These are phyloP conservation scores for Dolichotis patagonum DNA, from an alignment of 2,113 vertebrate genomes.

Conservation along the genomic window DNA sequence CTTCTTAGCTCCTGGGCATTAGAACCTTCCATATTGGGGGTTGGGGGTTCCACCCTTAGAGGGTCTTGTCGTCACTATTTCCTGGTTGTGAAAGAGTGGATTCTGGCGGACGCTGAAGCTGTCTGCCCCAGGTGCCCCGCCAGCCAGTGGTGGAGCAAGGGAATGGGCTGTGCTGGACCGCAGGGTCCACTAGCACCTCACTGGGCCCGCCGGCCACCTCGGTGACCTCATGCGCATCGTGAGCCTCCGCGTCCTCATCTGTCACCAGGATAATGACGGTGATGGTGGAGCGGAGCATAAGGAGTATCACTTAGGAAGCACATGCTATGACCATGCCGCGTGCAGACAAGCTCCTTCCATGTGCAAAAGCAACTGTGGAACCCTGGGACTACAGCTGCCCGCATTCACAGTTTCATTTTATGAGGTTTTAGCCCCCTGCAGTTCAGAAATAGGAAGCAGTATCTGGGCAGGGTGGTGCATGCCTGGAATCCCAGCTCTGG, in stretches of 20 bases:
- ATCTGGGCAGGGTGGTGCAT: neutral
- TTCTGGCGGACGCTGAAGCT: neutral
- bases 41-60: neutral
- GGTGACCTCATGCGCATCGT: rapidly evolving
- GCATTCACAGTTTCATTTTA: neutral
- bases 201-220: neutral
- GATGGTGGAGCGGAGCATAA: no score
- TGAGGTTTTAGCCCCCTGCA: neutral
- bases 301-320: neutral
- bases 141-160: neutral
- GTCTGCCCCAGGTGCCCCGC: neutral
- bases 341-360: neutral
- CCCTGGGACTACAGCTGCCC: rapidly evolving
- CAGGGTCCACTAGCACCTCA: rapidly evolving
- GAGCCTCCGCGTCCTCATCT: neutral
- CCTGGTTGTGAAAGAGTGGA: neutral
- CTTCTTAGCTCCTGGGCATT: neutral
- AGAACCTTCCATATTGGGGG: neutral
- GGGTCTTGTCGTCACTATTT: neutral
- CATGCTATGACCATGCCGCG: neutral
- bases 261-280: neutral
- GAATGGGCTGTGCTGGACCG: no score
- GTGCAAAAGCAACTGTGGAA: neutral
- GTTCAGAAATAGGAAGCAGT: neutral
- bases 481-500: neutral